Base-by-base conservation (phyloP, 92 coral and sea anemone species). In the Porites cylindrica region DNA sequence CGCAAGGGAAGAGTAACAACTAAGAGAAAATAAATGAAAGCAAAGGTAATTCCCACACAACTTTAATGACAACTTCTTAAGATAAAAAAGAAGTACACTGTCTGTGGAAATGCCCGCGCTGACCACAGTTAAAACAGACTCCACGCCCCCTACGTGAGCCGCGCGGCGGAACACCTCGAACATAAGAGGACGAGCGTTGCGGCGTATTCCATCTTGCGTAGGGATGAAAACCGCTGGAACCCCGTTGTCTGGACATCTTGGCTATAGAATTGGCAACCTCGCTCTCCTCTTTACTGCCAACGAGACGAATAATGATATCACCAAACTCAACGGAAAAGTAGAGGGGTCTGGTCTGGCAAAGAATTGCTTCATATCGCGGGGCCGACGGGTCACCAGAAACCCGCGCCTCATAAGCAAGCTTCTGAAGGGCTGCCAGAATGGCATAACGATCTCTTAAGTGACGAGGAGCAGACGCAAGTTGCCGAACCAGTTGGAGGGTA, bases 261-360 rank as follows among this genome's bases (percentile, higher is more conserved):
- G 87, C 69, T 2, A 29, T 29, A 29, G 32, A 29, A 29, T 29
- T 64, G 70, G 72, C 88, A 10, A 88, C 78, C 12, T 70, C 70
- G 51, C 82, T 80, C 69, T 88, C 87, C 76, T 88, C 81, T 68
- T 88, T 88, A 7, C 78, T 60, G 43, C 90, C 93, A 59, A 90
- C 10, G 47, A 90, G 75, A 7, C 93, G 78, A 32, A 76, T 85
- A 43, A 79, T 79, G n/a, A 85, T 73, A 63, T 90, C 79, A n/a
- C 90, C 93, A 73, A 90, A 90, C 52, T 90, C 68, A 10, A 64
- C 82, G 65, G 67, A 63, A 24, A 38, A 81, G 70, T 76, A 67
- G 43, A 80, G 86, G 20, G 91, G 88, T 77, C 93, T 90, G 66
- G 58, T 17, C 63, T 90, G 93, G 1, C 93, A 77, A 24, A 90